phyloP scores from a whole-genome alignment of 1,140 invertebrate genomes.

The Eupristina koningsbergeri region DNA sequence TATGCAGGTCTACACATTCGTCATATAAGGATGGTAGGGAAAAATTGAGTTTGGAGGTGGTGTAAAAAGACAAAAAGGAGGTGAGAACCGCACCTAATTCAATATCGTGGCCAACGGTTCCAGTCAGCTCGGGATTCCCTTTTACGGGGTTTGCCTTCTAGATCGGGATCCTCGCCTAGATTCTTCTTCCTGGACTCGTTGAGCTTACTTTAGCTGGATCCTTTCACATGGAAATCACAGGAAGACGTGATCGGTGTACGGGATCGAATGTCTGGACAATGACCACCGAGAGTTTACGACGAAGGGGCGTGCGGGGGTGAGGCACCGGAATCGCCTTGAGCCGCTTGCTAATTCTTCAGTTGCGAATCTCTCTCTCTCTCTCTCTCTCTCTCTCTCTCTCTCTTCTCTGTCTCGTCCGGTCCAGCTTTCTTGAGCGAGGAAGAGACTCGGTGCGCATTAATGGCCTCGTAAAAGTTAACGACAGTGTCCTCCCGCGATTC shows the following conservation, averaged over 20 bases:
- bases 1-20: too few species aligned
- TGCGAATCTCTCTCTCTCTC: too few species aligned
- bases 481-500: constrained; percentile 71
- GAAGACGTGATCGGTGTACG: constrained; percentile 27
- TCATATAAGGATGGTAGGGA: neutral
- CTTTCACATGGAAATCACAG: constrained; percentile 44
- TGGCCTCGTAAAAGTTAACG: constrained; percentile 73
- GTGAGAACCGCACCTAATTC: neutral
- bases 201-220: neutral
- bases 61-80: neutral
- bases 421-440: constrained; percentile 53
- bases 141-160: neutral
- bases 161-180: neutral
- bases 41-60: neutral
- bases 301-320: too few species aligned
- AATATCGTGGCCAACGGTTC: neutral
- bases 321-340: constrained; percentile 24
- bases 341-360: constrained; percentile 62
- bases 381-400: constrained; percentile 42
- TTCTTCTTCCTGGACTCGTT: too few species aligned
- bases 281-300: constrained; percentile 29
- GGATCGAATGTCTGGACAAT: constrained; percentile 39
- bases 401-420: constrained; percentile 40
- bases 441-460: constrained; percentile 66
- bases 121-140: neutral